Evolutionary conservation across 1,140 invertebrate species (phyloP).

Genomic region (Catajapyx aquilonaris): DNA sequence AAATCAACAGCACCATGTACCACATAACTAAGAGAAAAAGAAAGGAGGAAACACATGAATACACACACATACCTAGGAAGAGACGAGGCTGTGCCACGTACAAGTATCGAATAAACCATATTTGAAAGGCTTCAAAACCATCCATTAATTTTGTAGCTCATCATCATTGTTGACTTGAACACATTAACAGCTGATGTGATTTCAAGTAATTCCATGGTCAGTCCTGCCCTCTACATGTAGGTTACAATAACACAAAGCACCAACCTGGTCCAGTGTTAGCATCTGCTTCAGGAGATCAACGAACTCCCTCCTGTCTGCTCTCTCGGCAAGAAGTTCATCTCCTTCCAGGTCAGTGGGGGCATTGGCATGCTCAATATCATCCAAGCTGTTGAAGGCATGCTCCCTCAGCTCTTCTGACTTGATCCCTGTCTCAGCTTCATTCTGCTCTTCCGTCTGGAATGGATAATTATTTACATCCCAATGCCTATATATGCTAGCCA

Average conservation of each 20-base stretch:
- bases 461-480: constrained; percentile 4
- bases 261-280: constrained; percentile 90
- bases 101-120: too few species aligned
- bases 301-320: constrained; percentile 86
- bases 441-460: constrained; percentile 78
- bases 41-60: too few species aligned
- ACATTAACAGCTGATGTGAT: too few species aligned
- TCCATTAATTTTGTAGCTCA: too few species aligned
- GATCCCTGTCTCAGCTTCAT: constrained; percentile 91
- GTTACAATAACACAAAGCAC: constrained; percentile 13
- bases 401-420: constrained; percentile 99
- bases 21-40: too few species aligned
- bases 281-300: constrained; percentile 92
- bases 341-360: constrained; percentile 92
- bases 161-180: too few species aligned
- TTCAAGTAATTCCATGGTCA: too few species aligned
- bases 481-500: constrained; percentile 2
- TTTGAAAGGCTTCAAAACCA: too few species aligned
- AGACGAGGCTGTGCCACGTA: too few species aligned
- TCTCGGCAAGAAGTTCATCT: constrained; percentile 83
- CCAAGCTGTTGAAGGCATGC: constrained; percentile 98
- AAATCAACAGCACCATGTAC: too few species aligned
- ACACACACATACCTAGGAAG: too few species aligned
- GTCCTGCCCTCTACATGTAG: too few species aligned
- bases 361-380: constrained; percentile 96